These are phyloP conservation scores for Oplegnathus fasciatus DNA, from an alignment of 2,113 vertebrate species.

Conservation along the genomic window DNA sequence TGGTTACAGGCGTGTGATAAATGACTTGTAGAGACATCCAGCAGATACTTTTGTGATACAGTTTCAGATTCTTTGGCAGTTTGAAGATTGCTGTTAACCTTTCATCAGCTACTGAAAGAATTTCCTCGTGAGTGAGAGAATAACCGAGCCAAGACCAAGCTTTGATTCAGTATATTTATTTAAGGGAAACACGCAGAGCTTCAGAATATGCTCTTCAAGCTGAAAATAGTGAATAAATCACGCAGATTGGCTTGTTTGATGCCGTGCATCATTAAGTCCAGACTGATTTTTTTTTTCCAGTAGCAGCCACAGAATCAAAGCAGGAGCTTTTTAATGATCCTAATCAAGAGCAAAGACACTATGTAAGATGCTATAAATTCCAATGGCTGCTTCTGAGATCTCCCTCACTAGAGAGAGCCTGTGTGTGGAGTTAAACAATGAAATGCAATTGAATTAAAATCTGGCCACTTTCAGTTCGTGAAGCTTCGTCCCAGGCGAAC, in stretches of 20 bases:
- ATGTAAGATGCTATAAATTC: conserved; percentile 36
- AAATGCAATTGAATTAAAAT: conserved; percentile 49
- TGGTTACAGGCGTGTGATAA: conserved; percentile 54
- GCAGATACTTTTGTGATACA: conserved; percentile 53
- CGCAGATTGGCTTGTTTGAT: conserved; percentile 51
- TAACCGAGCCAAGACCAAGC: conserved; percentile 20
- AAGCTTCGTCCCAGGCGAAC: conserved; percentile 42
- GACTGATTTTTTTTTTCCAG: conserved; percentile 14
- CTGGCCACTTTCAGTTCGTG: conserved; percentile 44
- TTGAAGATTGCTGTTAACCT: conserved; percentile 43
- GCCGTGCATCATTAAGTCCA: conserved; percentile 48
- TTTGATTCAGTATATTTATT: conserved; percentile 59
- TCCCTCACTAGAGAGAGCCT: conserved; percentile 1
- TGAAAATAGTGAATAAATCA: conserved; percentile 48
- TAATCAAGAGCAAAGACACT: conserved; percentile 31
- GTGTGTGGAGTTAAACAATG: conserved; percentile 53
- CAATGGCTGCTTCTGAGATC: conserved; percentile 38
- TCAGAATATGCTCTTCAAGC: conserved; percentile 47
- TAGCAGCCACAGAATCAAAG: conserved; percentile 54
- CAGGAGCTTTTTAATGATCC: conserved; percentile 49
- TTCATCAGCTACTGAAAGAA: conserved; percentile 32
- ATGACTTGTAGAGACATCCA: conserved; percentile 37
- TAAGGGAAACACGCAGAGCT: conserved; percentile 28
- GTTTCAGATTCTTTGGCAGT: conserved; percentile 54
- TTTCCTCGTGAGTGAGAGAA: conserved; percentile 20